Evolutionary conservation across 1,140 invertebrate species (phyloP).

Genomic region (Ericerus pela): DNA sequence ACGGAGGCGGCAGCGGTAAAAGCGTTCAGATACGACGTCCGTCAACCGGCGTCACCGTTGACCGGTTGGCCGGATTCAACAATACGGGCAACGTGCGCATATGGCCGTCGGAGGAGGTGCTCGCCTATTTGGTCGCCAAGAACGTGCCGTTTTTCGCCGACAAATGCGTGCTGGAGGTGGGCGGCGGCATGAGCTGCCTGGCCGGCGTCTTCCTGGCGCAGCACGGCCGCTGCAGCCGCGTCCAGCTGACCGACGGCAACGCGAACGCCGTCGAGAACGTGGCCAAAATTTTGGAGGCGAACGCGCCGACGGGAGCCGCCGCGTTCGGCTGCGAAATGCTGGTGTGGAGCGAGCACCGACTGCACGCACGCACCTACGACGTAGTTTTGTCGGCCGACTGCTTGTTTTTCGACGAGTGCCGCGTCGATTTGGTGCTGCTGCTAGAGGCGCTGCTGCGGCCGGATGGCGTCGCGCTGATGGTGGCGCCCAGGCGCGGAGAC

Average conservation of each 20-base stretch:
- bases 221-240: slow-evolving; percentile 40
- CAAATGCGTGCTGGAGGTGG: slow-evolving; percentile 58
- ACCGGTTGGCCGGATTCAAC: slow-evolving; percentile 67
- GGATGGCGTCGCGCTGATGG: slow-evolving; percentile 50
- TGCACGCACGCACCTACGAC: slow-evolving; percentile 38
- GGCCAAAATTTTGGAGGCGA: slow-evolving; percentile 42
- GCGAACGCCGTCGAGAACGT: slow-evolving; percentile 60
- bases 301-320: slow-evolving; percentile 39
- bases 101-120: slow-evolving; percentile 76
- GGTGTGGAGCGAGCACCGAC: slow-evolving; percentile 30
- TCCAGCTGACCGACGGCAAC: slow-evolving; percentile 65
- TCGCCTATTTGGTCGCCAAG: slow-evolving; percentile 55
- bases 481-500: slow-evolving; percentile 56
- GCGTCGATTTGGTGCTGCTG: slow-evolving; percentile 50
- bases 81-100: slow-evolving; percentile 84
- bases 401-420: slow-evolving; percentile 66
- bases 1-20: not conserved
- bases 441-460: slow-evolving; percentile 49
- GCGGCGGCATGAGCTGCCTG: slow-evolving; percentile 73
- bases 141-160: slow-evolving; percentile 47
- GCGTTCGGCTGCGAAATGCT: slow-evolving; percentile 32
- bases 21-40: slow-evolving; percentile 40
- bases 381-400: slow-evolving; percentile 63
- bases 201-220: slow-evolving; percentile 60
- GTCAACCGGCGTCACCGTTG: slow-evolving; percentile 44